Base-by-base conservation (phyloP, 2,797 vertebrate species). In the Brachyrhaphis roseni region DNA sequence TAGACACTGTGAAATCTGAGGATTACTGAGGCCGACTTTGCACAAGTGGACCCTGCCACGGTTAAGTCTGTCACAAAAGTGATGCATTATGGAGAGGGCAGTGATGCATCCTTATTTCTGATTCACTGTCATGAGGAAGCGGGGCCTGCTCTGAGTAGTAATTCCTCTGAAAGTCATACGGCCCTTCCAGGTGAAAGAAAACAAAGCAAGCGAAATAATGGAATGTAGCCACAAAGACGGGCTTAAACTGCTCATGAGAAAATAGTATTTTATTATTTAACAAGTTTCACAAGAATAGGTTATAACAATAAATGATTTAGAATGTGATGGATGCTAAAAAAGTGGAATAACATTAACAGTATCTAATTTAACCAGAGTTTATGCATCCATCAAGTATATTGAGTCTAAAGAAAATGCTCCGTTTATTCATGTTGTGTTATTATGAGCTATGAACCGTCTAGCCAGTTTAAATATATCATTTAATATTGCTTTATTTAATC, bases 1-100 rank as follows among this genome's bases (percentile, higher is more conserved):
- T 86, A 82, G 85, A 82, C 81, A n/a, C 83, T 59, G 76, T 36
- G 68, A 87, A 86, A 78, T 85, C 75, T 23, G 71, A 4, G 88
- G 78, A 91, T 94, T 92, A 93, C 75, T 10, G 6, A n/a, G 71
- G 78, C 73, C 2, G 34, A 80, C 83, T 93, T 93, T 88, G 87
- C 86, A 86, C 80, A 84, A 84, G 85, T 74, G 75, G 84, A 85
- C 86, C 76, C 82, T 74, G 84, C 86, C 68, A 2, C 85, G 85
- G 84, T 72, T 88, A 88, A 93, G 92, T 71, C 53, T 77, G 80
- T 91, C 89, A 78, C 39, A 74, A 72, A 78, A 59, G 47, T 77
- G 75, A 59, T 79, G 59, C 49, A 7, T 49, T 49, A 31, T 73
- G 55, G 23, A 76, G 51, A 64, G 55, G 7, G 71, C 8, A 47